These are phyloP conservation scores for Psix sp. DNA, from an alignment of 1,140 invertebrate genomes.

Conservation along the genomic window DNA sequence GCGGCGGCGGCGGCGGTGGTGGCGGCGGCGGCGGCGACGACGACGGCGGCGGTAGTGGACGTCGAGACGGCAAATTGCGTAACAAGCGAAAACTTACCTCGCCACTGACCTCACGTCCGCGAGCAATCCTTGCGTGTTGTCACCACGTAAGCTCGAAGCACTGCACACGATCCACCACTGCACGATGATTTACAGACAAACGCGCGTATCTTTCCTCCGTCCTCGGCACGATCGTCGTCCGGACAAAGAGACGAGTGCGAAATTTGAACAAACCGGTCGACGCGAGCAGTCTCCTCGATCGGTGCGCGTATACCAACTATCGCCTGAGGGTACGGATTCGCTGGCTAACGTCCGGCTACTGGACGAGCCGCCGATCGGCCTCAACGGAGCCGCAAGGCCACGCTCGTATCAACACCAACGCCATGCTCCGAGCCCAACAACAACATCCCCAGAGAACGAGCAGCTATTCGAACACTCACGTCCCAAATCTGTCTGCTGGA, in stretches of 20 bases:
- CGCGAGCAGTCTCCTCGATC: constrained; percentile 25
- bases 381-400: not conserved
- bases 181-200: constrained; percentile 52
- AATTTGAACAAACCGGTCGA: constrained; percentile 47
- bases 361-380: not conserved
- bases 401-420: constrained; percentile 2
- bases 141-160: constrained; percentile 49
- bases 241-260: constrained; percentile 48
- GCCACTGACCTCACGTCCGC: constrained; percentile 14
- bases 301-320: too few species aligned
- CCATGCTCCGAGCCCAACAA: not conserved
- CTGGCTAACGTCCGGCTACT: too few species aligned
- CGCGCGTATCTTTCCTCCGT: constrained; percentile 50
- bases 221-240: constrained; percentile 36
- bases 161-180: constrained; percentile 54
- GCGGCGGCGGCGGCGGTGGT: too few species aligned
- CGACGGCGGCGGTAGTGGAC: not conserved
- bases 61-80: not conserved
- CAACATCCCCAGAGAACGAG: too few species aligned
- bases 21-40: too few species aligned
- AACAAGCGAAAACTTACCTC: constrained; percentile 26
- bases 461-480: too few species aligned
- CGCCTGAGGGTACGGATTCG: too few species aligned
- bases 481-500: too few species aligned
- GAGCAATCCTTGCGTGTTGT: constrained; percentile 49